Base-by-base conservation (phyloP, 2,113 vertebrate genomes). In the Sminthopsis crassicaudata region DNA sequence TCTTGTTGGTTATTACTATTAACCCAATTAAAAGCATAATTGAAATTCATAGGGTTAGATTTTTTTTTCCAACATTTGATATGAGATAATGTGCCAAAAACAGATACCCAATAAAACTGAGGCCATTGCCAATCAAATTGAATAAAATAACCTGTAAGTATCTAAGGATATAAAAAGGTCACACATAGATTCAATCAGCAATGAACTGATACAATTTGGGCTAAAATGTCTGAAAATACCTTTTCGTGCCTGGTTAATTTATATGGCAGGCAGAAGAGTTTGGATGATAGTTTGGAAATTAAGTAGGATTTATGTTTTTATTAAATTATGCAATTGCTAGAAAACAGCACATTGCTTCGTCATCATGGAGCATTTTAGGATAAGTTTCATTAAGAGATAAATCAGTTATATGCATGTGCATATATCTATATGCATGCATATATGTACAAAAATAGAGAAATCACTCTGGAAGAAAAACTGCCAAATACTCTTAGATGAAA, bases 21-120 rank as follows among this genome's bases (percentile, higher is more conserved):
- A 6, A 46, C 16, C 46, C 55, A 93, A 91, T 94, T 52, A 53
- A 10, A 30, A 92, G 25, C 25, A 60, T 19, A 46, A 1, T 36
- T 16, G 55, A 89, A 92, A 50, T 91, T 25, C 36, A 30, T 53
- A 46, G 46, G 5, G 46, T 94, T 90, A 42, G 54, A 90, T 93
- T 57, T 95, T 24, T 55, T 95, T 92, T 53, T 94, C 26, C 91
- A 89, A 92, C 27, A n/a, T 89, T 94, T 54, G 46, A 8, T 19
- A 24, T 95, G 30, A 46, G 24, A 42, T 23, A 27, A 46, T 89
- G 67, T 36, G 2, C 26, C 90, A 84, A 36, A 89, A 25, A 9
- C 46, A 76, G 54, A 25, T 90, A 57, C 46, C 88, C 57, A 53
- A 90, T 95, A 36, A 54, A 95, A 93, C n/a, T 90, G 42, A 91